A percentile compares a stretch with the other conserved stretches of the same genome.
phyloP scores from a whole-genome alignment of 2,797 vertebrate species.

The Cygnus olor region DNA sequence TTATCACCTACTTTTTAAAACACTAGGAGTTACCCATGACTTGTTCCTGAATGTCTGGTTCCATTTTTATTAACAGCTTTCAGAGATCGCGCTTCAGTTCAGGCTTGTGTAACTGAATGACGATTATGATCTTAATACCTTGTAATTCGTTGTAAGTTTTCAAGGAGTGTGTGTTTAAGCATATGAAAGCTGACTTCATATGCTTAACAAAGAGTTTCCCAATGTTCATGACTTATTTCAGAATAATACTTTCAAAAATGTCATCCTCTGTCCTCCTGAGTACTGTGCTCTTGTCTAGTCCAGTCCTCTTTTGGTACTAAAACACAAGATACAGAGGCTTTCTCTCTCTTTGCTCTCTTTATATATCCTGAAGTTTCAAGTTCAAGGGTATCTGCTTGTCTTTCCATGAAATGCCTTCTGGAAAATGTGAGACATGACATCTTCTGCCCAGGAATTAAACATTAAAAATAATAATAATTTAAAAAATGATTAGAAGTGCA shows the following conservation, averaged over 20 bases:
- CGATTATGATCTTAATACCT: neutral
- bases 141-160: neutral
- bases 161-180: neutral
- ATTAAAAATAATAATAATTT: neutral
- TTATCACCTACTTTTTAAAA: neutral
- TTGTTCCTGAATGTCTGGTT: neutral
- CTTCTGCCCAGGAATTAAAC: conserved; percentile 11
- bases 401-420: neutral
- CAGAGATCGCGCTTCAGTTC: neutral
- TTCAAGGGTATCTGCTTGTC: neutral
- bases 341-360: neutral
- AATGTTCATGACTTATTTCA: neutral
- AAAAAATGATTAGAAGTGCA: neutral
- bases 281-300: neutral
- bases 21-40: neutral
- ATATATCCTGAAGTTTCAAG: neutral
- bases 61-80: neutral
- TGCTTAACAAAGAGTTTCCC: neutral
- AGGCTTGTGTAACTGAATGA: neutral
- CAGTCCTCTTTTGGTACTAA: neutral
- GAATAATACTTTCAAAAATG: neutral
- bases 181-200: neutral
- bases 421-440: neutral
- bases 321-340: neutral
- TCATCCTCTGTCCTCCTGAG: neutral